Evolutionary conservation across 2,888 invertebrate genomes (phyloP), one percentile per base, ranked within the genome.

Genomic region (Pammene fasciana): DNA sequence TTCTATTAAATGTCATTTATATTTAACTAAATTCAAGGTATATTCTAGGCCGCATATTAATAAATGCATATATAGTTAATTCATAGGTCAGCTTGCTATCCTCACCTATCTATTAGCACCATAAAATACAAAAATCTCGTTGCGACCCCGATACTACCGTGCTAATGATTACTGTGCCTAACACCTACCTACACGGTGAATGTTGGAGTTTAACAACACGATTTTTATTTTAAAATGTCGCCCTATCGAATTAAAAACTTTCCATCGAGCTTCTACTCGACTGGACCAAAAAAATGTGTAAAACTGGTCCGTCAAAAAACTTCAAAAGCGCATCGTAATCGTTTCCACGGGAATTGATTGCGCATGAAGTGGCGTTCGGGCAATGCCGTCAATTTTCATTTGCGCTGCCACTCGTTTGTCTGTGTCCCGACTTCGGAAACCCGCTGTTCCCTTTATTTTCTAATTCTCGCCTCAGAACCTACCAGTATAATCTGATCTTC

Each of bases 331-430:
- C 68, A 59, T 64, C 45, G 68, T 68, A 68, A 64, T 59, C 68
- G 57, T 57, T 68, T 68, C 64, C 57, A 52, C 57, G 52, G 50
- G 50, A 64, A 65, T 65, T 45, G 59, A 65, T 70, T 59, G 65
- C 54, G 65, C 60, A 65, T 60, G 65, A 65, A 65, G 60, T 65
- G 54, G 54, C 46, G 48, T 60, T 65, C 65, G 55, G 46, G 41
- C 45, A 45, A 68, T 60, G 65, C 60, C 68, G 68, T 70, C 68
- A 70, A 70, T 70, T 70, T 70, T 65, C 68, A 65, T 70, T 45
- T 57, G 54, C 45, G 57, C 55, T 18, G 62, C 54, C 70, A 60
- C 65, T 70, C 70, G 70, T 70, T 70, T 70, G 70, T 65, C 65
- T 65, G 41, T 60, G 60, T 60, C 57, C 68, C 57, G 64, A 65